Evolutionary conservation across 1,140 invertebrate species (phyloP).

Genomic region (Chionoecetes opilio): DNA sequence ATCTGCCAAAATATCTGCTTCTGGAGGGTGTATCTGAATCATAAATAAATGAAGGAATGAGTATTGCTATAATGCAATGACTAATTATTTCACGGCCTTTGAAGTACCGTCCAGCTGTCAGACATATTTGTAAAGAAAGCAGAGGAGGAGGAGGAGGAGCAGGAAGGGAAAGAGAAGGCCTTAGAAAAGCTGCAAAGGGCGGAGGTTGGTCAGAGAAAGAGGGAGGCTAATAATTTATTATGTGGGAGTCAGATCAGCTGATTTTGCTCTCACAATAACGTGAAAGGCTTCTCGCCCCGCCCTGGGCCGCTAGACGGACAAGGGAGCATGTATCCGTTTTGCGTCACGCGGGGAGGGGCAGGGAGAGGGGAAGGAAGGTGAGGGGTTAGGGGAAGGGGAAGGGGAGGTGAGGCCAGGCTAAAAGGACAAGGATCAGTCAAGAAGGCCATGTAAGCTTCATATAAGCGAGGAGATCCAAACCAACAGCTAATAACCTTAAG

Average conservation of each 20-base stretch:
- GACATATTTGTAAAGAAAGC: neutral
- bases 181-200: no score
- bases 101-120: neutral
- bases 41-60: neutral
- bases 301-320: neutral
- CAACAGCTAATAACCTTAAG: slow-evolving; percentile 42
- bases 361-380: neutral
- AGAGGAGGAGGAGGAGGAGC: neutral
- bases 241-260: neutral
- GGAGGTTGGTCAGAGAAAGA: no score
- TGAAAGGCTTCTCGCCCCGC: neutral
- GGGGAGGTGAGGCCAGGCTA: neutral
- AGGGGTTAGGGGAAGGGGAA: neutral
- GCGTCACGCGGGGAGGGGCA: neutral
- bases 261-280: neutral
- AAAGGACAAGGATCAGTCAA: neutral
- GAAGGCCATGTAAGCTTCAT: neutral
- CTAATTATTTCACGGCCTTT: neutral
- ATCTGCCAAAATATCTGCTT: neutral
- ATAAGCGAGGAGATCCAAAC: slow-evolving; percentile 24
- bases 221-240: neutral
- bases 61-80: neutral
- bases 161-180: no score
- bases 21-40: neutral
- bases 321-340: neutral